Evolutionary conservation across 1,140 invertebrate genomes (phyloP), one percentile per base, ranked within the genome.

Genomic region (Steinernema khuongi): DNA sequence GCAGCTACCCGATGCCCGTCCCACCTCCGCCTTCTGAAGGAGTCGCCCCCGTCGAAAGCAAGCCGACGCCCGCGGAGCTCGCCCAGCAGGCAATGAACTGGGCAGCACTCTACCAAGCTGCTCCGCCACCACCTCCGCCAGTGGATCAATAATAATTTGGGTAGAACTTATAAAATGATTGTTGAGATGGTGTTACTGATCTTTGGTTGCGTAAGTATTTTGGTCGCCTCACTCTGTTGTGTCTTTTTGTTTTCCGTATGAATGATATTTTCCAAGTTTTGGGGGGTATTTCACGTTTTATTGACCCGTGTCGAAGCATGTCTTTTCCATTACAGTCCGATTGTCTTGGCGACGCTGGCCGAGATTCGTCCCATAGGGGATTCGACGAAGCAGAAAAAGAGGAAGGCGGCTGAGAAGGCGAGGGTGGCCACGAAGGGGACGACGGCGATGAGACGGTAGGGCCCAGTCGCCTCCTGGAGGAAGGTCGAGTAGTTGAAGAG

Each of bases 301-400:
- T n/a, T n/a, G n/a, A n/a, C n/a, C n/a, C n/a, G n/a, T n/a, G n/a
- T n/a, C n/a, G n/a, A n/a, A n/a, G n/a, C n/a, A n/a, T n/a, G n/a
- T n/a, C n/a, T n/a, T n/a, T n/a, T n/a, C n/a, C n/a, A 14, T 60
- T 60, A 60, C 7, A 60, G 26, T 26, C 50, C 50, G 19, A 60
- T 60, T 11, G 11, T 22, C 19, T 60, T 60, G 7, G 19, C 50
- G 26, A 60, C 11, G 14, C 22, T 7, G 7, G 74, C 66, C 1
- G 71, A 43, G 28, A 76, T 28, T 31, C 70, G 43, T 1, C 74
- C 76, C 31, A 79, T 73, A 14, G 82, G 83, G n/a, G 75, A 50
- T 71, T 83, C 83, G n/a, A 83, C 69, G 28, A 85, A 75, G n/a
- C 79, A 70, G 73, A 81, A 82, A 68, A 85, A 83, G 26, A 85